A percentile compares a stretch with the other conserved stretches of the same genome.
These are phyloP conservation scores for Brachymystax lenok DNA, from an alignment of 2,797 vertebrate species.

Conservation along the genomic window DNA sequence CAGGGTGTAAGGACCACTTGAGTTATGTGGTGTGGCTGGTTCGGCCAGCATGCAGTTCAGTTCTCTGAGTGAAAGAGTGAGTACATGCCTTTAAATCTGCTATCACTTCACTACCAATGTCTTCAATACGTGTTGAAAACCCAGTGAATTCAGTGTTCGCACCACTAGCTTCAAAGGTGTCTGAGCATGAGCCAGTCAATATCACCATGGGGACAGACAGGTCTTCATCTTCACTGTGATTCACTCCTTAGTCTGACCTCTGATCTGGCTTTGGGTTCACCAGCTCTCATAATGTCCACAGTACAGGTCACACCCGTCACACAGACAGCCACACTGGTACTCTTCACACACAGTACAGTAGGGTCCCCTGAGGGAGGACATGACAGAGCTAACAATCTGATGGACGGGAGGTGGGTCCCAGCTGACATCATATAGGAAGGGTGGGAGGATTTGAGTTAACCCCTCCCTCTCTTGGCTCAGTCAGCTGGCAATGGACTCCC, in stretches of 20 bases:
- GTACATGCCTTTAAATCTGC: constrained; percentile 29
- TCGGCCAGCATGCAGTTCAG: constrained; percentile 12
- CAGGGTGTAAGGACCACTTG: constrained; percentile 18
- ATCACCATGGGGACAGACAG: constrained; percentile 7
- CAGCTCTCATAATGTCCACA: constrained; percentile 29
- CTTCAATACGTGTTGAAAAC: constrained; percentile 12
- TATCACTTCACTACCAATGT: constrained; percentile 19
- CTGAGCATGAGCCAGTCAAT: constrained; percentile 30
- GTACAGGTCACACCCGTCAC: constrained; percentile 37
- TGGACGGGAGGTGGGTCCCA: constrained; percentile 27
- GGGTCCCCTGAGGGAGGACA: constrained; percentile 22
- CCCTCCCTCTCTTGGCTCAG: constrained; percentile 63
- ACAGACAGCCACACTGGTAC: constrained; percentile 16
- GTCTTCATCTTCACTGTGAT: constrained; percentile 11
- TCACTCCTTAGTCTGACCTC: not conserved
- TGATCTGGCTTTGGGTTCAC: constrained; percentile 1
- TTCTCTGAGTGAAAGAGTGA: constrained; percentile 44
- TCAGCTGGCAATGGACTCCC: constrained; percentile 53
- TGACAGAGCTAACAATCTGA: constrained; percentile 42
- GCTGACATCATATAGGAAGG: constrained; percentile 72
- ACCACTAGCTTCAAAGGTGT: constrained; percentile 37
- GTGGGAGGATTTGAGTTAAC: constrained; percentile 19
- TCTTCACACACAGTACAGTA: constrained; percentile 28
- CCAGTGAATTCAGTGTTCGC: constrained; percentile 34
- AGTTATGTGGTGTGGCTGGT: constrained; percentile 31